phyloP scores from a whole-genome alignment of 2,797 vertebrate species.

The Lophius americanus region DNA sequence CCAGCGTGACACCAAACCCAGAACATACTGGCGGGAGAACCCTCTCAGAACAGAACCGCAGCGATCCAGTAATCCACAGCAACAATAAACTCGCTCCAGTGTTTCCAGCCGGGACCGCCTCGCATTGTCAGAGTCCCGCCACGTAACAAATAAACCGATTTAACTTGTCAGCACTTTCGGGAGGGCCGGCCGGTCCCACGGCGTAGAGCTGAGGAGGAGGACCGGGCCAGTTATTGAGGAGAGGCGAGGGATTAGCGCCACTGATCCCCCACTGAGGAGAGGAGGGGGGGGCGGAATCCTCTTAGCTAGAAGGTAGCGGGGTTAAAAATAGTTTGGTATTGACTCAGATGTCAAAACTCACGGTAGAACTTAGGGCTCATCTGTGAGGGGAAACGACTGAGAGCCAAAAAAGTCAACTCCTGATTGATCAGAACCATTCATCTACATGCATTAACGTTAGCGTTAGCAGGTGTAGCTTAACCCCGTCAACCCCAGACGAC shows the following conservation, averaged over 20 bases:
- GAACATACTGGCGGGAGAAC: too few relatives aligned
- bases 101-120: slow-evolving; percentile 19
- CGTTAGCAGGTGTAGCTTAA: too few relatives aligned
- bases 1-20: too few relatives aligned
- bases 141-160: slow-evolving; percentile 54
- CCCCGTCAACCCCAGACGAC: too few relatives aligned
- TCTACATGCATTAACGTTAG: too few relatives aligned
- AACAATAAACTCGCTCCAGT: slow-evolving; percentile 30
- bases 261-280: slow-evolving; percentile 52
- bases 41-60: too few relatives aligned
- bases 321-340: slow-evolving; percentile 56
- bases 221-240: slow-evolving; percentile 25
- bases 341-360: slow-evolving; percentile 42
- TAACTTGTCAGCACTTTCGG: slow-evolving; percentile 47
- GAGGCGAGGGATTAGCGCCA: slow-evolving; percentile 58
- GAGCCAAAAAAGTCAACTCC: fast-evolving
- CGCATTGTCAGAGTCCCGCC: slow-evolving; percentile 22
- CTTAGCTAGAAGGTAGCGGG: slow-evolving; percentile 58
- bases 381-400: fast-evolving
- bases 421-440: too few relatives aligned
- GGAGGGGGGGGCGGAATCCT: slow-evolving; percentile 48
- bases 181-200: slow-evolving; percentile 22
- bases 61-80: slow-evolving; percentile 13
- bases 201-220: slow-evolving; percentile 18
- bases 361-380: neutral